Evolutionary conservation across 1,140 invertebrate genomes (phyloP).

Genomic region (Drosophila truncata): DNA sequence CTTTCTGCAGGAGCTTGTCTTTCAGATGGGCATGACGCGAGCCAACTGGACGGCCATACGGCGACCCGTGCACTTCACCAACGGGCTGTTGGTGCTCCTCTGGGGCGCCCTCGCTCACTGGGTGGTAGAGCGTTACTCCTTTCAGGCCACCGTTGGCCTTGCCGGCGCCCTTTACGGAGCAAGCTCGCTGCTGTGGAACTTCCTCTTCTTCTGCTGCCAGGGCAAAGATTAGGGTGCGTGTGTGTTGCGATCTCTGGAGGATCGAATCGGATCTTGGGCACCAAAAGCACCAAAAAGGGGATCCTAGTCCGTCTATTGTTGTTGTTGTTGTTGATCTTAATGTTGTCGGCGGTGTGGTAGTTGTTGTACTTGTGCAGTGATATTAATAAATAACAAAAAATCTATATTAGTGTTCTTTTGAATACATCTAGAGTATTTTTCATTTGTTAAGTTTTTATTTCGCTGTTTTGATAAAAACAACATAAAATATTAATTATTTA

Average conservation of each 20-base stretch:
- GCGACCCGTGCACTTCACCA: conserved; percentile 77
- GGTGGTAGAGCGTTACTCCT: conserved; percentile 76
- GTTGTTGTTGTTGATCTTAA: conserved; percentile 18
- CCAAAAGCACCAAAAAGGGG: neutral
- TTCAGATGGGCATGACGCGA: conserved; percentile 80
- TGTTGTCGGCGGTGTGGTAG: conserved; percentile 14
- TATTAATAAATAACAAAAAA: conserved; percentile 43
- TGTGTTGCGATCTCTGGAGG: neutral
- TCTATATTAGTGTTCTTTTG: neutral
- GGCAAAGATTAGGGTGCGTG: conserved; percentile 49
- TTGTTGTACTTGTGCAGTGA: conserved; percentile 46
- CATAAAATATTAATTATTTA: neutral
- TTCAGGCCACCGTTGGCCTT: conserved; percentile 77
- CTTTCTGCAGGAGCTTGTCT: conserved; percentile 80
- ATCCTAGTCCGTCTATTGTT: conserved; percentile 13
- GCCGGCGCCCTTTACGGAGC: conserved; percentile 68
- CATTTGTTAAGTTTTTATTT: neutral
- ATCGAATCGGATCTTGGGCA: neutral
- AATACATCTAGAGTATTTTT: neutral
- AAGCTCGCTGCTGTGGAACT: conserved; percentile 75
- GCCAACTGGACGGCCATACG: conserved; percentile 80
- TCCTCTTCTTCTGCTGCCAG: conserved; percentile 77
- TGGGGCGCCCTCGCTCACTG: conserved; percentile 81
- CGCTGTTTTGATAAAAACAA: neutral
- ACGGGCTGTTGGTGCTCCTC: conserved; percentile 75